Evolutionary conservation across 2,113 vertebrate species (phyloP).

Genomic region (Lipotes vexillifer): DNA sequence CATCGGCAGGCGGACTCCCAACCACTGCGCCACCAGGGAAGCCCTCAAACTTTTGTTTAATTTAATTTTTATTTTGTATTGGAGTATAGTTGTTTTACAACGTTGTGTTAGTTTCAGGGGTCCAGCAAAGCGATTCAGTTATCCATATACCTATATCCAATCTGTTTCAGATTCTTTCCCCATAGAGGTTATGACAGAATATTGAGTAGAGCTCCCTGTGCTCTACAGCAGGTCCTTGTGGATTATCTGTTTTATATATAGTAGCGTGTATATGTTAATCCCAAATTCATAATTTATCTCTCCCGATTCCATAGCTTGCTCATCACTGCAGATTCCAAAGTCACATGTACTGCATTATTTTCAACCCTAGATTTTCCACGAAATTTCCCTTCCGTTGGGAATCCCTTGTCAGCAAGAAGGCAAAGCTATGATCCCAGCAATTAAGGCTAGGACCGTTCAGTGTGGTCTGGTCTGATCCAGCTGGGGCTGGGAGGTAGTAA

Average conservation of each 20-base stretch:
- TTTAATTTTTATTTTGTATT: not conserved
- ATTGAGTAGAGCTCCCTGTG: not conserved
- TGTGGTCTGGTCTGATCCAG: not conserved
- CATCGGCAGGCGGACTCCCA: no score
- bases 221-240: not conserved
- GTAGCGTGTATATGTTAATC: not conserved
- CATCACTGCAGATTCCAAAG: not conserved
- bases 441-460: not conserved
- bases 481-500: not conserved
- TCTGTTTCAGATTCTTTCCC: not conserved
- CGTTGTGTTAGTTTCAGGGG: not conserved
- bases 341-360: accelerated
- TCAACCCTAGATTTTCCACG: not conserved
- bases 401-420: not conserved
- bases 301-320: not conserved
- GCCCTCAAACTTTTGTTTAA: not conserved
- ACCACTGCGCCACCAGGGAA: no score
- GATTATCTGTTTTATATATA: not conserved
- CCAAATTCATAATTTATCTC: not conserved
- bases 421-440: not conserved
- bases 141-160: not conserved
- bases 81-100: no score
- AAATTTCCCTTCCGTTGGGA: not conserved
- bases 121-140: not conserved
- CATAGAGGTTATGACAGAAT: not conserved